Conservation (phyloP, 2,888 invertebrate species). For the Arctia plantaginis region DNA sequence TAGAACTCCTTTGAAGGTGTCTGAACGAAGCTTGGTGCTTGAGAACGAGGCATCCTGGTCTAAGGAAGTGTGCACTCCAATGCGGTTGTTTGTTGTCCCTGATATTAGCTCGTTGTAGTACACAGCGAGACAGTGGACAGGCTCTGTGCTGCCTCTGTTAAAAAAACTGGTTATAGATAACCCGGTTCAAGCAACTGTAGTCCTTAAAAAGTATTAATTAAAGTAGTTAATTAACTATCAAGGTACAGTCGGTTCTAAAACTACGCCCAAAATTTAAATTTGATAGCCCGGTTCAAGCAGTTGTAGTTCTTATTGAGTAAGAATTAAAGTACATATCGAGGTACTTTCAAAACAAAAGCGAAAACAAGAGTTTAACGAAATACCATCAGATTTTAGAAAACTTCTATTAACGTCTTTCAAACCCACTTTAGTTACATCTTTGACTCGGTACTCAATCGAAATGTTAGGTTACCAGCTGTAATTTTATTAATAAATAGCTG, state of each 20-base stretch:
- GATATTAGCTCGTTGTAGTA: slow-evolving; percentile 94
- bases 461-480: too few relatives aligned
- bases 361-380: background rate
- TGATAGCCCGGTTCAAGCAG: too few relatives aligned
- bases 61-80: slow-evolving; percentile 93
- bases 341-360: background rate
- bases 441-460: too few relatives aligned
- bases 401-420: background rate
- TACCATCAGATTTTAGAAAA: too few relatives aligned
- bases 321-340: background rate
- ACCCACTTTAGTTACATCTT: too few relatives aligned
- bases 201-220: background rate
- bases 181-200: background rate
- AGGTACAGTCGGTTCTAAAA: background rate
- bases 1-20: slow-evolving; percentile 96
- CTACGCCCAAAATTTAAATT: background rate
- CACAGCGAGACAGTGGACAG: slow-evolving; percentile 94
- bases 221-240: background rate
- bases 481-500: too few relatives aligned
- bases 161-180: background rate
- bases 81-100: slow-evolving; percentile 96
- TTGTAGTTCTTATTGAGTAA: background rate
- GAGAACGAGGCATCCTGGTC: slow-evolving; percentile 92
- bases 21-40: slow-evolving; percentile 94
- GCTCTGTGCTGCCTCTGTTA: slow-evolving; percentile 94